Percentiles rank a stretch among this genome's conserved stretches.
Evolutionary conservation across 2,888 invertebrate species (phyloP).

Genomic region (Gastrophysa polygoni): DNA sequence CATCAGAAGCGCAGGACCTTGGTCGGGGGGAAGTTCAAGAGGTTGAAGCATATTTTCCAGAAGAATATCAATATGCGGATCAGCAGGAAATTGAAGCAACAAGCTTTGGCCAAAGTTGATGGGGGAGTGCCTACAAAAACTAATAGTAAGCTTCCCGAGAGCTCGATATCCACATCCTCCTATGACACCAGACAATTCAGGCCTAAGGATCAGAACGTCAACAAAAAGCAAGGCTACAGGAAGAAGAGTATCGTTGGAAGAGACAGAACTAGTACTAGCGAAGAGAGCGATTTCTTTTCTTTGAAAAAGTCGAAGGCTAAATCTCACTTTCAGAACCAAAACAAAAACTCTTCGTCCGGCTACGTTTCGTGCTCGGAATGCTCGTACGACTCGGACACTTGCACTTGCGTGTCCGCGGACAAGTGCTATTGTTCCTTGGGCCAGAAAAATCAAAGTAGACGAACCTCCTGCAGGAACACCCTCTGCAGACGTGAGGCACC

Average conservation of each 20-base stretch:
- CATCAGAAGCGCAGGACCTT: slow-evolving; percentile 45
- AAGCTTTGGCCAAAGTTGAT: slow-evolving; percentile 6
- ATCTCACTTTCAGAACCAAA: slow-evolving; percentile 44
- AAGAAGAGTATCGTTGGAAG: slow-evolving; percentile 42
- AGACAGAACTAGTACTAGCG: slow-evolving; percentile 55
- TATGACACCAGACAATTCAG: slow-evolving; percentile 68
- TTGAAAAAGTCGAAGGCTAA: slow-evolving; percentile 50
- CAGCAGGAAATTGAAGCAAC: slow-evolving; percentile 36
- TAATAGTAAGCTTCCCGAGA: slow-evolving; percentile 59
- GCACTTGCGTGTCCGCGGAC: slow-evolving; percentile 76
- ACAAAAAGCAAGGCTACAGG: slow-evolving; percentile 47
- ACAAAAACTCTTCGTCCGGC: slow-evolving; percentile 62
- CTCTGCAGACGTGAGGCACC: slow-evolving; percentile 61
- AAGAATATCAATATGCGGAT: slow-evolving; percentile 60
- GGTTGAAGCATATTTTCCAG: slow-evolving; percentile 63
- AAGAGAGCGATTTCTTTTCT: slow-evolving; percentile 60
- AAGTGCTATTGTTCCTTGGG: slow-evolving; percentile 85
- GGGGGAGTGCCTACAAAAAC: slow-evolving; percentile 14
- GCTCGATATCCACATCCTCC: slow-evolving; percentile 67
- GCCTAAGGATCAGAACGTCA: slow-evolving; percentile 59
- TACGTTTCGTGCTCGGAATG: slow-evolving; percentile 91
- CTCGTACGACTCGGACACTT: slow-evolving; percentile 83
- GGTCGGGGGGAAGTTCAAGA: slow-evolving; percentile 52
- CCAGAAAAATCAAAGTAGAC: slow-evolving; percentile 57
- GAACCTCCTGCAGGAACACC: slow-evolving; percentile 40